A percentile compares a stretch with the other conserved stretches of the same genome.
phyloP scores from a whole-genome alignment of 2,113 vertebrate species.

The Amphiprion percula region DNA sequence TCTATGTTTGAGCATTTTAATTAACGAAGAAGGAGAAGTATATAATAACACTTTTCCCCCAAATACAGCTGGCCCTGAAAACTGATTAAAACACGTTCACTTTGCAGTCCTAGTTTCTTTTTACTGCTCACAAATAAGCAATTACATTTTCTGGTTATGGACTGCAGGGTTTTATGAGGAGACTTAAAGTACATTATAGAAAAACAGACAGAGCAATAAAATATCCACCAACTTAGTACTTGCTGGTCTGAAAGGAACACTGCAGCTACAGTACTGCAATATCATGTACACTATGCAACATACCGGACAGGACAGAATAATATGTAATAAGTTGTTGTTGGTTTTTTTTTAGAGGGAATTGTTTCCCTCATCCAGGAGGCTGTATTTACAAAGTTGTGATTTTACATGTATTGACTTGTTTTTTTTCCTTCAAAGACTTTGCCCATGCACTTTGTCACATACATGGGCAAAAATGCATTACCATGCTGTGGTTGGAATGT shows the following conservation, averaged over 20 bases:
- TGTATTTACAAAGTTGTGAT: no score
- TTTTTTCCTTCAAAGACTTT: neutral
- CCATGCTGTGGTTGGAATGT: neutral
- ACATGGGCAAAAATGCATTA: neutral
- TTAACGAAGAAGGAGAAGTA: constrained; percentile 12
- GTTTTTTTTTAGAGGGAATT: no score
- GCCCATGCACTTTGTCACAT: neutral
- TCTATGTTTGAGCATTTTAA: constrained; percentile 24
- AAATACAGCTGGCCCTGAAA: constrained; percentile 5
- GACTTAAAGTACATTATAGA: neutral
- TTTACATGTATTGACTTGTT: no score
- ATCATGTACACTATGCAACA: no score
- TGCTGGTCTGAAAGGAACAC: neutral
- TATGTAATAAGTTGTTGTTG: no score
- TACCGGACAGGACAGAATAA: no score
- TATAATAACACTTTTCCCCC: constrained; percentile 12
- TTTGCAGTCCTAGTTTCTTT: constrained; percentile 13
- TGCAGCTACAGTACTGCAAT: neutral
- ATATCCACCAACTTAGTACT: neutral
- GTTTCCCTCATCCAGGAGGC: no score
- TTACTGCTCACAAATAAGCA: constrained; percentile 21
- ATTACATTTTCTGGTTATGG: neutral
- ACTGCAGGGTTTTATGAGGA: neutral
- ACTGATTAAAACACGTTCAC: constrained; percentile 26
- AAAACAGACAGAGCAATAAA: neutral